A percentile compares a stretch with the other conserved stretches of the same genome.
Evolutionary conservation across 2,113 vertebrate species (phyloP).

Genomic region (Riparia riparia): DNA sequence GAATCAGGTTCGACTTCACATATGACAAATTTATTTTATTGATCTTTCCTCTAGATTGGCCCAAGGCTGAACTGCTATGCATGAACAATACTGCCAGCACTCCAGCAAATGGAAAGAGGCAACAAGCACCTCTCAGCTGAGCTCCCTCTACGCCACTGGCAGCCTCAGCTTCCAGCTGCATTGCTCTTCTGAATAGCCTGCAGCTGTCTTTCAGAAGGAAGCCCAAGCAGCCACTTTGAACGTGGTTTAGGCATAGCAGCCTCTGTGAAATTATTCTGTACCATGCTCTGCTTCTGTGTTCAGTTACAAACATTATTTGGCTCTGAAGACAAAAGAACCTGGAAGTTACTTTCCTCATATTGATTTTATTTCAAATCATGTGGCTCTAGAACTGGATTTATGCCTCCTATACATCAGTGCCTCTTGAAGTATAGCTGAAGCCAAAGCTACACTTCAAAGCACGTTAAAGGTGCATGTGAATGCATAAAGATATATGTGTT

Average conservation of each 20-base stretch:
- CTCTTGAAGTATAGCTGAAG: neutral
- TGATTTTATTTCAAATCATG: neutral
- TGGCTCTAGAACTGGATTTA: neutral
- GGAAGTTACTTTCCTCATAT: neutral
- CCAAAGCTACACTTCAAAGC: neutral
- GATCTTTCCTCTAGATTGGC: neutral
- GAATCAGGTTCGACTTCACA: neutral
- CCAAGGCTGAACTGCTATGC: neutral
- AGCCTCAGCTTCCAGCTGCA: neutral
- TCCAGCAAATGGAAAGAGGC: neutral
- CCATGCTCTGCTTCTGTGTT: neutral
- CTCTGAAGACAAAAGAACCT: neutral
- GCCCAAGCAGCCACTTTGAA: neutral
- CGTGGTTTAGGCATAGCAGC: neutral
- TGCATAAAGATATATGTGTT: neutral
- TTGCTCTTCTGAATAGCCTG: neutral
- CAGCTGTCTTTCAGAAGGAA: neutral
- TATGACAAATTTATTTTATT: neutral
- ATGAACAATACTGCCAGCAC: neutral
- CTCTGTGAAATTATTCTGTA: neutral
- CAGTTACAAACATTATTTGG: neutral
- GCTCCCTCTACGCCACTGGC: neutral
- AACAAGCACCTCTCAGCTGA: neutral
- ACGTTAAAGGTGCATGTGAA: neutral
- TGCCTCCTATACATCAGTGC: neutral